phyloP scores from a whole-genome alignment of 2,888 invertebrate species.

The Callosobruchus maculatus region DNA sequence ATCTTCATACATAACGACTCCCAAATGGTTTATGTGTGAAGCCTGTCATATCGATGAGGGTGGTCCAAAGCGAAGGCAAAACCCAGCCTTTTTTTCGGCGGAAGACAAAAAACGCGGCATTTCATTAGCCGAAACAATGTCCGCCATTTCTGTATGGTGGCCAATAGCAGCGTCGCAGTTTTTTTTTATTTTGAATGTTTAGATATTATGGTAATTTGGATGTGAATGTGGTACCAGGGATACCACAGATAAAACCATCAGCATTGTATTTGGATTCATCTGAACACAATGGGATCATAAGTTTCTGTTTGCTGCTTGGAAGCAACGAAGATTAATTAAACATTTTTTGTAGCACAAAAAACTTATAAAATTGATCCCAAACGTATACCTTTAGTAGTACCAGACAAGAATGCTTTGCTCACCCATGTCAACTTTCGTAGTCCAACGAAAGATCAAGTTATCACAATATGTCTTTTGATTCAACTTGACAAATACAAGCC shows the following conservation, averaged over 20 bases:
- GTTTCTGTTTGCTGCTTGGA: neutral
- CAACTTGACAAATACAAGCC: too few relatives aligned
- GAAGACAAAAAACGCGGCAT: neutral
- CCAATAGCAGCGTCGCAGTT: neutral
- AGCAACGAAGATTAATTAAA: neutral
- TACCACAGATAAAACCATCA: neutral
- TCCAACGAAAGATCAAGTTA: too few relatives aligned
- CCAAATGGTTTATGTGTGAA: neutral
- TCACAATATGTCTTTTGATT: too few relatives aligned
- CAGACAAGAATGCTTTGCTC: too few relatives aligned
- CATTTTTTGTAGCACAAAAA: neutral
- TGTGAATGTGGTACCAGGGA: neutral
- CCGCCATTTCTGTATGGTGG: neutral
- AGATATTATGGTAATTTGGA: neutral
- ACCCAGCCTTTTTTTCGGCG: neutral
- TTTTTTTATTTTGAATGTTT: neutral
- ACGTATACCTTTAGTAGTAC: neutral
- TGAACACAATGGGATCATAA: neutral
- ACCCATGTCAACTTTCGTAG: too few relatives aligned
- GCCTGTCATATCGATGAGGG: neutral
- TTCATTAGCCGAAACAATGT: neutral
- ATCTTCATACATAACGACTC: neutral
- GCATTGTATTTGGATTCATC: neutral
- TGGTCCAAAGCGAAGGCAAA: neutral
- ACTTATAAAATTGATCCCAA: neutral